Evolutionary conservation across 2,113 vertebrate species (phyloP), one percentile per base, ranked within the genome.

Genomic region (Xiphophorus couchianus): DNA sequence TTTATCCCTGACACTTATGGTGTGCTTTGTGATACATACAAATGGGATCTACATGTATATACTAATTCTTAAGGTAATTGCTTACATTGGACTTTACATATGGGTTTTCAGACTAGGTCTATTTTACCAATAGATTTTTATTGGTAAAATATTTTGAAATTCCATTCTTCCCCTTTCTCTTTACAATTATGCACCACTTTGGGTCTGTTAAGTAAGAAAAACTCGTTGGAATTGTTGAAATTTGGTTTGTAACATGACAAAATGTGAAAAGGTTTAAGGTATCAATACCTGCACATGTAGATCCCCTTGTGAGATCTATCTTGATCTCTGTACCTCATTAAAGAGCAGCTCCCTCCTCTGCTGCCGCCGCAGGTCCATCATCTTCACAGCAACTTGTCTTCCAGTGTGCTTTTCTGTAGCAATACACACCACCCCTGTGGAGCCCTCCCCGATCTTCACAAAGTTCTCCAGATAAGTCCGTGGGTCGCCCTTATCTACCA

Each of bases 301-400:
- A 61, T 12, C 27, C 28, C 25, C 22, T 74, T 54, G 27, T 4
- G 33, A n/a, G 27, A 11, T 75, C 51, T 58, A n/a, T n/a, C 51
- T 58, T n/a, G 0, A 22, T 69, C 78, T 60, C 65, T 14, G 11
- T 90, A 97, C 98, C 97, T 99, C 98, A 28, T 99, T 99, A 82
- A 99, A 99, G 27, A 99, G 97, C 82, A 99, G 91, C 85, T 99
- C 98, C 83, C 98, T 90, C 69, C 98, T 95, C 88, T 99, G 98
- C 90, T 99, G 98, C 91, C 96, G 97, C 74, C 97, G 93, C 83
- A 99, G 92, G 89, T 99, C 97, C 98, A 99, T 99, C 97, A 98
- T 99, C 90, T 99, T 99, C 83, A 99, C 97, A 0, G 98, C 98
- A 88, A 99, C 97, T 85, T 97, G 96, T 35, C 97, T 93, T 65